phyloP scores from a whole-genome alignment of 1,140 invertebrate genomes.

The Marisa cornuarietis region DNA sequence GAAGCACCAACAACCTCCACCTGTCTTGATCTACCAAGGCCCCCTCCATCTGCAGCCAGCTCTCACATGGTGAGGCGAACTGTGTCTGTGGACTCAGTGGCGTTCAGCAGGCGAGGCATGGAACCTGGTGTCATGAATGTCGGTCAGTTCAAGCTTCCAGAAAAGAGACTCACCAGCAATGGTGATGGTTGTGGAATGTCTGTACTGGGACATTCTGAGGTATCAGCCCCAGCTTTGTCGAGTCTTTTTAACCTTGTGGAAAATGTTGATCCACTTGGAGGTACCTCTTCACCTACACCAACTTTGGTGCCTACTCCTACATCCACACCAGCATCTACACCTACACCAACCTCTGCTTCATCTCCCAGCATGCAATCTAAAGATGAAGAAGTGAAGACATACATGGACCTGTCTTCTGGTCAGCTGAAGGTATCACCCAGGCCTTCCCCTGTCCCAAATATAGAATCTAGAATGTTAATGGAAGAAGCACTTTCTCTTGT shows the following conservation, averaged over 20 bases:
- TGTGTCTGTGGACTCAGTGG: conserved; percentile 9
- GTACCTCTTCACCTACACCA: conserved; percentile 12
- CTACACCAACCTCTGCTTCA: conserved; percentile 10
- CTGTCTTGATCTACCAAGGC: too few relatives aligned
- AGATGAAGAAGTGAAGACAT: neutral
- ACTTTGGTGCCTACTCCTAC: neutral
- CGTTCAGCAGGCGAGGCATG: neutral
- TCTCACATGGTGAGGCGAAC: neutral
- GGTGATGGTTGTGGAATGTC: neutral
- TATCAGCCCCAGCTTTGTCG: conserved; percentile 21
- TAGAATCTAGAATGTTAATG: too few relatives aligned
- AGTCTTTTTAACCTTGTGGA: conserved; percentile 29
- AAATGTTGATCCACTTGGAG: conserved; percentile 21
- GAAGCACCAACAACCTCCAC: too few relatives aligned
- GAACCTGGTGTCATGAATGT: neutral
- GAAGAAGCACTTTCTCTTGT: too few relatives aligned
- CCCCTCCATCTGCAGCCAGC: too few relatives aligned
- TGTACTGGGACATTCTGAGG: neutral
- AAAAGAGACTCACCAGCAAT: conserved; percentile 11
- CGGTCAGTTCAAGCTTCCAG: conserved; percentile 11
- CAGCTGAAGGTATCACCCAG: neutral
- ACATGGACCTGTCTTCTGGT: neutral
- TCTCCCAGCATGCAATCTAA: neutral
- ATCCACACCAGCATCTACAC: conserved; percentile 11
- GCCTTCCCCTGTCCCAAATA: neutral